Evolutionary conservation across 2,113 vertebrate genomes (phyloP), one percentile per base, ranked within the genome.

Genomic region (Xiphophorus maculatus): DNA sequence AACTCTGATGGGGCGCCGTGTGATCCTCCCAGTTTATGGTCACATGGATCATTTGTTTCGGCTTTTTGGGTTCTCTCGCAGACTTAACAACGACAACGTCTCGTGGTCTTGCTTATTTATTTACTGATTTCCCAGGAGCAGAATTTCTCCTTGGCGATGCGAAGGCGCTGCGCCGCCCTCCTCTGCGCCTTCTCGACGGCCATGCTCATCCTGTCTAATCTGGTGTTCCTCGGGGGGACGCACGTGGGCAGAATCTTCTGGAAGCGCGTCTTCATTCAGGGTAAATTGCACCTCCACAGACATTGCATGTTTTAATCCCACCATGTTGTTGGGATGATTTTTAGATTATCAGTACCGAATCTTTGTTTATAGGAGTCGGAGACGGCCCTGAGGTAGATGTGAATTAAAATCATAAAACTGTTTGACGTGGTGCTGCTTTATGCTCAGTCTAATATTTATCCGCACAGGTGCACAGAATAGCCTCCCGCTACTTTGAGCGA

Each of bases 141-240:
- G 19, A 74, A 81, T 86, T 90, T 97, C 81, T 97, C 97, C 0
- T 90, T 93, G 1, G 91, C 81, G 66, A 92, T 94, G 91, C 91
- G 86, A 83, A 95, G 96, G n/a, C 96, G 96, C 7, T 83, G 95
- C 70, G 90, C 95, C 0, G 98, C 97, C 8, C 91, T 95, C n/a
- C 90, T 99, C 0, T 97, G 95, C 0, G 94, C 96, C 80, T 94
- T 96, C 84, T 96, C 96, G 51, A 99, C 96, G 19, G 96, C 96
- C 25, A 92, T 97, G 94, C 91, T 99, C 92, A 98, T 99, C 93
- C 94, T 99, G 79, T 98, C 97, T 89, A 99, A 99, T 92, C 95
- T 99, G 76, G 94, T 99, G 77, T 99, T 99, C 93, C 96, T 99
- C 0, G 97, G 97, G 51, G 98, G 98, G 68, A 95, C 87, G 85